Percentiles rank a stretch among this genome's conserved stretches.
These are phyloP conservation scores for Myiagra hebetior DNA, from an alignment of 2,113 vertebrate species.

Conservation along the genomic window DNA sequence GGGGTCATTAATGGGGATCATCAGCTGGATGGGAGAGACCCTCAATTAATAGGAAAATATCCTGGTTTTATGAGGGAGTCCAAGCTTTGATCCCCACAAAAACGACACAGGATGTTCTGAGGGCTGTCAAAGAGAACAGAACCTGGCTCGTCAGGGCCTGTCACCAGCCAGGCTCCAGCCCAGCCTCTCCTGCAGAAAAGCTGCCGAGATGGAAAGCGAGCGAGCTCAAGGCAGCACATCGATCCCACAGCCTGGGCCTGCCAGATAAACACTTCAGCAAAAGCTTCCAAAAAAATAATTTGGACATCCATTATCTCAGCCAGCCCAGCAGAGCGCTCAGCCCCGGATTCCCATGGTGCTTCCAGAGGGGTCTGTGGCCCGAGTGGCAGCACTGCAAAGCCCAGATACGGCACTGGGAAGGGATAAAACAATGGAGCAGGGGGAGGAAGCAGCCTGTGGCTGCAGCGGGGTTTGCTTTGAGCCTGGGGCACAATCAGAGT, in stretches of 20 bases:
- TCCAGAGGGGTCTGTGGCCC: not conserved
- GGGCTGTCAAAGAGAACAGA: not conserved
- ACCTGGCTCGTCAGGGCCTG: not conserved
- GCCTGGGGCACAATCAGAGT: not conserved
- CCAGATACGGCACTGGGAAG: not conserved
- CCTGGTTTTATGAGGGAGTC: not conserved
- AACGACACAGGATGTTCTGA: not conserved
- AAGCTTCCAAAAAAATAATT: conserved; percentile 23
- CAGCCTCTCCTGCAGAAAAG: not conserved
- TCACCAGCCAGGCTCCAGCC: not conserved
- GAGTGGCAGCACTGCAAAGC: not conserved
- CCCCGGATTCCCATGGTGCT: not conserved
- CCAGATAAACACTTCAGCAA: conserved; percentile 51
- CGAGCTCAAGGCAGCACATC: not conserved
- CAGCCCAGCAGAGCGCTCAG: not conserved
- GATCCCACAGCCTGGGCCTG: conserved; percentile 51
- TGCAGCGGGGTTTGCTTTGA: not conserved
- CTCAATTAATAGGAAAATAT: not conserved
- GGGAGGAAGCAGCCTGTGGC: not conserved
- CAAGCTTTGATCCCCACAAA: not conserved
- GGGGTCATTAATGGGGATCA: not conserved
- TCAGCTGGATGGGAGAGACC: not conserved
- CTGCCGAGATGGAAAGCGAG: not conserved
- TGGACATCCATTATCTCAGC: conserved; percentile 23
- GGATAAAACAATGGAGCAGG: not conserved